Evolutionary conservation across 2,888 invertebrate genomes (phyloP).

Genomic region (Diplolepis rosae): DNA sequence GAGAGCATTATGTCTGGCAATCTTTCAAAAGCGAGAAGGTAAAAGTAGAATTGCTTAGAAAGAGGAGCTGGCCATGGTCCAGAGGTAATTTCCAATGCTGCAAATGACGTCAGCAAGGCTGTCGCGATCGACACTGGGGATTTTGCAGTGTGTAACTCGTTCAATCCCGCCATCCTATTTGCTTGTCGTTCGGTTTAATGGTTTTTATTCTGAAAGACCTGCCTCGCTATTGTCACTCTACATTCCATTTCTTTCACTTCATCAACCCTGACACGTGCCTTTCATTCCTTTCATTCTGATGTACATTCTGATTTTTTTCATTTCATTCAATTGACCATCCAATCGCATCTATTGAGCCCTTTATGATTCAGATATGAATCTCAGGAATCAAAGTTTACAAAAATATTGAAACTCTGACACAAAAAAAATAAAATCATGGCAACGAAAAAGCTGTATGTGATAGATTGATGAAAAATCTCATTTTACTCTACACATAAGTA

Average conservation of each 20-base stretch:
- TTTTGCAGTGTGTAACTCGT: slow-evolving; percentile 35
- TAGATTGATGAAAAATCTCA: too few relatives aligned
- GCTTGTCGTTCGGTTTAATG: slow-evolving; percentile 31
- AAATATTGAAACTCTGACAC: neutral
- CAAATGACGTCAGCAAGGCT: slow-evolving; percentile 39
- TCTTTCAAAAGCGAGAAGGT: slow-evolving; percentile 5
- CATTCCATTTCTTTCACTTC: slow-evolving; percentile 28
- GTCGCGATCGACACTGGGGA: slow-evolving; percentile 37
- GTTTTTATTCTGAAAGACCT: slow-evolving; percentile 28
- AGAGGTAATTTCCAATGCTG: slow-evolving; percentile 45
- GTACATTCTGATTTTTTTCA: slow-evolving; percentile 1
- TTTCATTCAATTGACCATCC: slow-evolving; percentile 15
- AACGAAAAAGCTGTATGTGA: too few relatives aligned
- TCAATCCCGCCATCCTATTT: slow-evolving; percentile 41
- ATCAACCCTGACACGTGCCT: slow-evolving; percentile 27
- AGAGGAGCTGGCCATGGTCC: slow-evolving; percentile 42
- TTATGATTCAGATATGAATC: neutral
- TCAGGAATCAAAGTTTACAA: neutral
- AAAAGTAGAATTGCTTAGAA: slow-evolving; percentile 11
- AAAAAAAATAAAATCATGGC: too few relatives aligned
- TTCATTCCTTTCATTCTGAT: slow-evolving; percentile 10
- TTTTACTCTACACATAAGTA: too few relatives aligned
- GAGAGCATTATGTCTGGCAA: slow-evolving; percentile 2
- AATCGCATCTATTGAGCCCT: neutral
- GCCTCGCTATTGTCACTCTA: slow-evolving; percentile 19